Conservation (phyloP, 2,888 invertebrate species). For the Ditylenchus weischeri region DNA sequence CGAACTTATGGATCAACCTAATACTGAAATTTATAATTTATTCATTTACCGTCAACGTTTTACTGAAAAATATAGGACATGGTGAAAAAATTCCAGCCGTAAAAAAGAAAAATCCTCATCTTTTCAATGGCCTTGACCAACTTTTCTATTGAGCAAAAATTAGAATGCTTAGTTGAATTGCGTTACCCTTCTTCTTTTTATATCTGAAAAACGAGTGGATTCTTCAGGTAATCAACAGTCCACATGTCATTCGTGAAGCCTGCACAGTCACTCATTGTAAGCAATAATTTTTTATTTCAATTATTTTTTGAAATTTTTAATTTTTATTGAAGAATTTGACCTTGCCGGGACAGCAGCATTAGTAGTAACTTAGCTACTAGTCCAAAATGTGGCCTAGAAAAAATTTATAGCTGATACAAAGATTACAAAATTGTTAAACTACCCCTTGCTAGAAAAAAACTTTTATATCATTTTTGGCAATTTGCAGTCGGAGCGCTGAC, state of each 20-base stretch:
- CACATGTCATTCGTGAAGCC: conserved; percentile 59
- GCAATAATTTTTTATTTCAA: background rate
- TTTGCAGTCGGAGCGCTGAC: conserved; percentile 56
- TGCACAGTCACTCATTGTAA: conserved; percentile 58
- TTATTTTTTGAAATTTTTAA: background rate
- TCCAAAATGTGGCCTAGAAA: too few relatives aligned
- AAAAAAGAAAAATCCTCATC: conserved; percentile 6
- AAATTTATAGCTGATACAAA: too few relatives aligned
- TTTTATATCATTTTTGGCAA: background rate
- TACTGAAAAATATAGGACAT: too few relatives aligned
- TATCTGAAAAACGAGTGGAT: too few relatives aligned
- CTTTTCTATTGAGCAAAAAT: conserved; percentile 19
- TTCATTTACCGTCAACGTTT: too few relatives aligned
- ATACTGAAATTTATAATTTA: too few relatives aligned
- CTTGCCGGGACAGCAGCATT: background rate
- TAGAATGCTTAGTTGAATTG: background rate
- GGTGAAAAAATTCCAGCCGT: too few relatives aligned
- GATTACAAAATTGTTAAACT: too few relatives aligned
- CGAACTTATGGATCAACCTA: too few relatives aligned
- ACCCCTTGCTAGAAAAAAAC: too few relatives aligned
- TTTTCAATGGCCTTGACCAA: conserved; percentile 18
- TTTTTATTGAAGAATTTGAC: background rate
- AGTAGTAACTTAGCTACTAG: too few relatives aligned
- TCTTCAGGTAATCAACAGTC: conserved; percentile 58
- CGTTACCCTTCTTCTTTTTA: too few relatives aligned